phyloP scores from a whole-genome alignment of 2,888 invertebrate genomes.

The Entomobrya multifasciata region DNA sequence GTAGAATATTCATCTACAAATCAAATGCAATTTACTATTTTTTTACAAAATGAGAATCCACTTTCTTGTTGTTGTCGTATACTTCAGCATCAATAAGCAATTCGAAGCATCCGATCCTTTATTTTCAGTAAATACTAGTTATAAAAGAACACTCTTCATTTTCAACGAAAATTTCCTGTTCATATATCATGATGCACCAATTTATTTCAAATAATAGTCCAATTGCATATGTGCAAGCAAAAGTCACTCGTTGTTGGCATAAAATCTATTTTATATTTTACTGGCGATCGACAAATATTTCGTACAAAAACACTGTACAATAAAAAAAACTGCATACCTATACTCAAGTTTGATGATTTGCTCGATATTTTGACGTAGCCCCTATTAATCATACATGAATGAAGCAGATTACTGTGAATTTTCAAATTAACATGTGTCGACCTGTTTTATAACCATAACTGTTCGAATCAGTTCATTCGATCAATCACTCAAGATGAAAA shows the following conservation, averaged over 20 bases:
- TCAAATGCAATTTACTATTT: background rate
- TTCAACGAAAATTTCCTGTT: background rate
- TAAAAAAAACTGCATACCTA: no score
- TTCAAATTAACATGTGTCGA: constrained; percentile 22
- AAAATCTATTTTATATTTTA: background rate
- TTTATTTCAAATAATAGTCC: constrained; percentile 26
- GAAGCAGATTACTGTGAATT: background rate
- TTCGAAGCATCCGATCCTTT: background rate
- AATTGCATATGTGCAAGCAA: constrained; percentile 5
- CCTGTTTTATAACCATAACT: constrained; percentile 9
- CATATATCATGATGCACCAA: constrained; percentile 11
- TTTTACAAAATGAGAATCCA: background rate
- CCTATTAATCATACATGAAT: background rate
- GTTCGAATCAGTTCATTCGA: constrained; percentile 41
- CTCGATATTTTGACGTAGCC: background rate
- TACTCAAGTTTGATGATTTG: background rate
- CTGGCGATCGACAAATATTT: background rate
- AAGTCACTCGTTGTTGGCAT: background rate
- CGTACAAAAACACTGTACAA: no score
- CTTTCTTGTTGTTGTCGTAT: no score
- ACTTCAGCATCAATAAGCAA: no score
- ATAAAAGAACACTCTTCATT: background rate
- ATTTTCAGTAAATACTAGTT: background rate
- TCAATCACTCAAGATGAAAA: constrained; percentile 44
- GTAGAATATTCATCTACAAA: no score